Percentiles rank a stretch among this genome's conserved stretches.
These are phyloP conservation scores for Betta splendens DNA, from an alignment of 2,797 vertebrate genomes.

Conservation along the genomic window DNA sequence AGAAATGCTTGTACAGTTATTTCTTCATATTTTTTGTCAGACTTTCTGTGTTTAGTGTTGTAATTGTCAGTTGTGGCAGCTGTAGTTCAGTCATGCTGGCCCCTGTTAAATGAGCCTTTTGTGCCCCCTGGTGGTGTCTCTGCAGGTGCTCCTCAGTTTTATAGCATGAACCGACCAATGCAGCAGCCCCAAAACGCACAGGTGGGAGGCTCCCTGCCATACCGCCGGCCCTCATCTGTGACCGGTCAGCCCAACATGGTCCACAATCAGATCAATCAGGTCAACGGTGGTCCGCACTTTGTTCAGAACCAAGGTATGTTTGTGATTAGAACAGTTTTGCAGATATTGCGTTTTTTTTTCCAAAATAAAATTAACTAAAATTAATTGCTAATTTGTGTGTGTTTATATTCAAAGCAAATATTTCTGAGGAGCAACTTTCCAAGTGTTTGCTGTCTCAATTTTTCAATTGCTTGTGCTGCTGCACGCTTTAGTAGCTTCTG, in stretches of 20 bases:
- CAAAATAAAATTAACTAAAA: no score
- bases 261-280: constrained; percentile 85
- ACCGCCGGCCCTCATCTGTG: constrained; percentile 93
- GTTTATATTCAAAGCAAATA: no score
- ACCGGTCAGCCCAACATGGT: constrained; percentile 87
- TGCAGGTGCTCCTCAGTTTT: constrained; percentile 93
- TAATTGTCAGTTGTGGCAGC: background rate
- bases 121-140: constrained; percentile 38
- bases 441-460: no score
- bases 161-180: constrained; percentile 96
- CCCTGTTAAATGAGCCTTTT: constrained; percentile 7
- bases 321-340: no score
- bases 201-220: constrained; percentile 94
- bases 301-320: constrained; percentile 90
- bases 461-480: no score
- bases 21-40: constrained; percentile 23
- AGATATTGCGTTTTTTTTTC: no score
- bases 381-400: no score
- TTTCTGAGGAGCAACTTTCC: no score
- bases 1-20: constrained; percentile 23
- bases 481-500: no score
- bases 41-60: constrained; percentile 21
- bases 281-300: constrained; percentile 93
- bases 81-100: fast-evolving
- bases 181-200: constrained; percentile 84